Percentiles rank a stretch among this genome's conserved stretches.
phyloP scores from a whole-genome alignment of 1,140 invertebrate genomes.

The Augochlora pura region DNA sequence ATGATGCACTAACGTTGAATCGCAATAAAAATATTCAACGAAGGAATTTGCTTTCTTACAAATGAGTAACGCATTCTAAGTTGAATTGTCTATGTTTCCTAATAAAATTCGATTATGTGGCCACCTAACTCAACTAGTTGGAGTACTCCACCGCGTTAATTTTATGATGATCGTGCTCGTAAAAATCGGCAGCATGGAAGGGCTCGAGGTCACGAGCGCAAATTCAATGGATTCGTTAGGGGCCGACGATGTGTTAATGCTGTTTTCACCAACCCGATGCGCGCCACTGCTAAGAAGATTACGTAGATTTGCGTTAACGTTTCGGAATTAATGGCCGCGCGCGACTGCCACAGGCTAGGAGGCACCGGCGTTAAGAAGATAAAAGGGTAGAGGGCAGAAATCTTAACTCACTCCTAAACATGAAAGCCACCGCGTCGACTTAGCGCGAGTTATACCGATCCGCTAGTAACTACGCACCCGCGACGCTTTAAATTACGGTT shows the following conservation, averaged over 20 bases:
- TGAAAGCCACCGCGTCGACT: constrained; percentile 40
- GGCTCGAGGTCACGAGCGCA: constrained; percentile 4
- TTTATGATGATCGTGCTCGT: background rate
- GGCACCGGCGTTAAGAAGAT: constrained; percentile 21
- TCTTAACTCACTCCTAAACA: constrained; percentile 44
- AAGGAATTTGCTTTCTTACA: too few species aligned
- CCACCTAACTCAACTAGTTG: too few species aligned
- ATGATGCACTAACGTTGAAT: too few species aligned
- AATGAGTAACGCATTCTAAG: too few species aligned
- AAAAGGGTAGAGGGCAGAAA: constrained; percentile 25
- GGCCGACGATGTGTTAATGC: constrained; percentile 29
- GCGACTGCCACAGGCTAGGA: constrained; percentile 8
- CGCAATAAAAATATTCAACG: too few species aligned
- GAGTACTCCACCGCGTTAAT: too few species aligned
- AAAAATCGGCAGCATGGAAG: background rate
- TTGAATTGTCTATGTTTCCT: too few species aligned
- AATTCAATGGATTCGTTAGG: constrained; percentile 32
- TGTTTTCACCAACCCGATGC: background rate
- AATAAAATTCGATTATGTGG: too few species aligned
- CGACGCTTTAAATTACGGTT: constrained; percentile 40
- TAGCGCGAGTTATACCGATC: constrained; percentile 40
- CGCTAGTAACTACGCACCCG: constrained; percentile 16
- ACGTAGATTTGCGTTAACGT: constrained; percentile 45
- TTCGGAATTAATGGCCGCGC: constrained; percentile 34
- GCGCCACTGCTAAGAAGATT: constrained; percentile 36